Base-by-base conservation (phyloP, 2,797 vertebrate species). In the Melanotaenia boesemani region DNA sequence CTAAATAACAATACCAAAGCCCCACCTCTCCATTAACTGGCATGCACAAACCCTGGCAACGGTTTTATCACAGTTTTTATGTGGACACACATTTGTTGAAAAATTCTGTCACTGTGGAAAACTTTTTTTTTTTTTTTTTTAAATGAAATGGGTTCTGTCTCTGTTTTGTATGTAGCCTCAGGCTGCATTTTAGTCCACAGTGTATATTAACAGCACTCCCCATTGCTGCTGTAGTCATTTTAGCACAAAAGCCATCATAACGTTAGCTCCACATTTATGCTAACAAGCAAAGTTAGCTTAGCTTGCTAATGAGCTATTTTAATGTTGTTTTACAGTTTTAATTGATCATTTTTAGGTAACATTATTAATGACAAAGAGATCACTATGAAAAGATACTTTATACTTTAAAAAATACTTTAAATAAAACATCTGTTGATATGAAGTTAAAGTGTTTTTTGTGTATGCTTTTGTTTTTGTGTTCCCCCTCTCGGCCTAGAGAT, bases 401-500 rank as follows among this genome's bases (percentile, higher is more conserved):
- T n/a, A n/a, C n/a, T n/a, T n/a, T 30, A 30, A 30, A 34, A 8
- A 34, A 34, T 34, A 7, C 32, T 34, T 34, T 34, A 6, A 34
- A 34, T 34, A 34, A 34, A 55, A 54, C 10, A 55, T 28, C 24
- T 55, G 6, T 3, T 48, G 46, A 30, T 28, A 28, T 56, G 20
- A 20, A 65, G 37, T 67, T 64, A 81, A 73, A 79, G 72, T 63
- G 54, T 54, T 57, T 74, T 55, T 57, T 48, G 46, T 71, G 50
- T 70, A 3, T 50, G 32, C 74, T 61, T 66, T 37, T 63, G 37
- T 67, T 2, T 76, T 6, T 88, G 79, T 80, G 62, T 72, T 28
- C 80, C 58, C 63, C 58, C 79, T 83, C 85, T 86, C 55, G 78
- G 82, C 86, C 83, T 94, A 96, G 95, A 90, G 95, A 96, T 81